Conservation (phyloP, 1,140 invertebrate genomes). For the Cotesia typhae region DNA sequence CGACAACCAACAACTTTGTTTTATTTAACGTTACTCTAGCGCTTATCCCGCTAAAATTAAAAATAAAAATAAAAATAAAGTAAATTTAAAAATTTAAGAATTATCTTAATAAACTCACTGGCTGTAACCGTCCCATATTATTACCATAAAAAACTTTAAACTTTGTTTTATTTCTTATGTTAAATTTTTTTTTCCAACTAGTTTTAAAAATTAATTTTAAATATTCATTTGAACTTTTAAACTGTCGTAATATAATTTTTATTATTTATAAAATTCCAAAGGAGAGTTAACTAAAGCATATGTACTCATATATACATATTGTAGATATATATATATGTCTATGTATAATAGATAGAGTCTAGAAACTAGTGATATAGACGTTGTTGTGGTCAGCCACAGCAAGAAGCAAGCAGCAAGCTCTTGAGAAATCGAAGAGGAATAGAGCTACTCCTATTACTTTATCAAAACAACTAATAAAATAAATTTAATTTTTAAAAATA, state of each 20-base stretch:
- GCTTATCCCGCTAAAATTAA: background rate
- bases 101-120: slow-evolving; percentile 12
- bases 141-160: slow-evolving; percentile 1
- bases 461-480: no score
- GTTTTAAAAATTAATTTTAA: background rate
- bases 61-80: background rate
- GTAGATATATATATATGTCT: no score
- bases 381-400: slow-evolving; percentile 56
- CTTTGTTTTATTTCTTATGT: background rate
- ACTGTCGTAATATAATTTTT: background rate
- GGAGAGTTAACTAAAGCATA: background rate
- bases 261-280: background rate
- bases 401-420: slow-evolving; percentile 18
- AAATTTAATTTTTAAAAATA: no score
- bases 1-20: slow-evolving; percentile 27
- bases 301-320: background rate
- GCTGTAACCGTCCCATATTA: background rate
- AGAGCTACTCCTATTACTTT: slow-evolving; percentile 41
- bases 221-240: background rate
- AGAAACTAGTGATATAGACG: slow-evolving; percentile 52
- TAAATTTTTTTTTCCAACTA: background rate
- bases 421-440: slow-evolving; percentile 50
- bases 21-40: slow-evolving; percentile 30
- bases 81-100: slow-evolving; percentile 2
- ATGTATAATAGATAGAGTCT: background rate